Percentiles rank a stretch among this genome's conserved stretches.
phyloP scores from a whole-genome alignment of 1,140 invertebrate species.

The Drosophila miranda region DNA sequence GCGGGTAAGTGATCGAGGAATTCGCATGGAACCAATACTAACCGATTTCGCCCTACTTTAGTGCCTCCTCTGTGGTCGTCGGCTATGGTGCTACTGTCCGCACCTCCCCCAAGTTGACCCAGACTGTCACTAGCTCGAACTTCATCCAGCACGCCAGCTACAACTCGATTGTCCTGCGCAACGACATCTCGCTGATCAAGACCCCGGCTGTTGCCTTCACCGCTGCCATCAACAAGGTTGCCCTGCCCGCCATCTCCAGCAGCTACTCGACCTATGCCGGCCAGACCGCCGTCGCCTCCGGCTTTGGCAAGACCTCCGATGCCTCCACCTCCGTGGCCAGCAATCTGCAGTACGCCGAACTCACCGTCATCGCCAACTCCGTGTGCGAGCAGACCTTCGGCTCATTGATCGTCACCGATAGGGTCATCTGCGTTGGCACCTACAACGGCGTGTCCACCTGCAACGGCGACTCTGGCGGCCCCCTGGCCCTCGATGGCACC shows the following conservation, averaged over 20 bases:
- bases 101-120: constrained; percentile 29
- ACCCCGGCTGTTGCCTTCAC: constrained; percentile 22
- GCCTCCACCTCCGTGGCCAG: constrained; percentile 22
- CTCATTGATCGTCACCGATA: constrained; percentile 7
- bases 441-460: constrained; percentile 41
- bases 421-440: constrained; percentile 30
- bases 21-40: too few species aligned
- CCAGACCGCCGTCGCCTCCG: constrained; percentile 43
- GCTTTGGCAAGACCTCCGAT: constrained; percentile 56
- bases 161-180: constrained; percentile 31
- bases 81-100: constrained; percentile 50
- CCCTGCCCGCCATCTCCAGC: constrained; percentile 27
- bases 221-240: constrained; percentile 29
- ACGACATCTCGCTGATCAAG: constrained; percentile 59
- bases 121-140: constrained; percentile 36
- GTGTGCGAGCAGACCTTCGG: constrained; percentile 33
- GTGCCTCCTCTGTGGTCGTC: constrained; percentile 24
- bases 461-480: constrained; percentile 56
- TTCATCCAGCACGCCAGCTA: constrained; percentile 54
- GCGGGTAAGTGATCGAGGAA: constrained; percentile 10
- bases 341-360: constrained; percentile 30
- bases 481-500: constrained; percentile 27
- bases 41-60: not conserved
- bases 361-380: constrained; percentile 22
- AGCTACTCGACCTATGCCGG: constrained; percentile 44